Evolutionary conservation across 2,113 vertebrate genomes (phyloP).

Genomic region (Chlamydotis undulata): DNA sequence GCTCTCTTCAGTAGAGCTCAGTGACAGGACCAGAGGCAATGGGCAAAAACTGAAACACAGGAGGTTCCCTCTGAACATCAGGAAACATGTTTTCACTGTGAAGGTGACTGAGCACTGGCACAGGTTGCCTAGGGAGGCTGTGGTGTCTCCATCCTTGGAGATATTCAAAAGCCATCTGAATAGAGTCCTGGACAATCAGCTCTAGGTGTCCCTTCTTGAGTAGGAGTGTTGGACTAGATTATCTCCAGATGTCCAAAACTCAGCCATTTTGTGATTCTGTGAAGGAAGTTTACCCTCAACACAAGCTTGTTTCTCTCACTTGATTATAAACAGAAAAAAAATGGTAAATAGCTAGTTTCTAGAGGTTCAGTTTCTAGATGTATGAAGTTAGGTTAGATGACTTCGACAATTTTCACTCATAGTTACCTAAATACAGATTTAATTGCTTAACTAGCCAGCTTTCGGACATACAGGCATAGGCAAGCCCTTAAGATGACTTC

Average conservation of each 20-base stretch:
- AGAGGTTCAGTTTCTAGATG: background rate
- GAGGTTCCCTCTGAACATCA: background rate
- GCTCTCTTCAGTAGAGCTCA: background rate
- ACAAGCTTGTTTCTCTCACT: background rate
- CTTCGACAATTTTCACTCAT: background rate
- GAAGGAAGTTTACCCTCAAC: background rate
- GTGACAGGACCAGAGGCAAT: background rate
- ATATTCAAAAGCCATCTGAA: background rate
- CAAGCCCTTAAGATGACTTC: background rate
- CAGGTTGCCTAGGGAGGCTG: background rate
- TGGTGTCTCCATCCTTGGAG: background rate
- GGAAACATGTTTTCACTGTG: background rate
- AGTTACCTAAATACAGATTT: background rate
- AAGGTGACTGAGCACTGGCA: background rate
- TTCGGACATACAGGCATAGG: background rate
- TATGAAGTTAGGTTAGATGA: background rate
- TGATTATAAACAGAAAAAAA: background rate
- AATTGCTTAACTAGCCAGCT: background rate
- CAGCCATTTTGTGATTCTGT: background rate
- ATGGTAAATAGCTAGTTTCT: background rate
- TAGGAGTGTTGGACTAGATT: background rate
- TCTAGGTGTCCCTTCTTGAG: background rate
- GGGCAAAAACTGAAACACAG: background rate
- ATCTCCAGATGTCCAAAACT: background rate
- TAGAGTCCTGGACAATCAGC: background rate